Evolutionary conservation across 2,113 vertebrate species (phyloP), one percentile per base, ranked within the genome.

Genomic region (Orthonyx spaldingii): DNA sequence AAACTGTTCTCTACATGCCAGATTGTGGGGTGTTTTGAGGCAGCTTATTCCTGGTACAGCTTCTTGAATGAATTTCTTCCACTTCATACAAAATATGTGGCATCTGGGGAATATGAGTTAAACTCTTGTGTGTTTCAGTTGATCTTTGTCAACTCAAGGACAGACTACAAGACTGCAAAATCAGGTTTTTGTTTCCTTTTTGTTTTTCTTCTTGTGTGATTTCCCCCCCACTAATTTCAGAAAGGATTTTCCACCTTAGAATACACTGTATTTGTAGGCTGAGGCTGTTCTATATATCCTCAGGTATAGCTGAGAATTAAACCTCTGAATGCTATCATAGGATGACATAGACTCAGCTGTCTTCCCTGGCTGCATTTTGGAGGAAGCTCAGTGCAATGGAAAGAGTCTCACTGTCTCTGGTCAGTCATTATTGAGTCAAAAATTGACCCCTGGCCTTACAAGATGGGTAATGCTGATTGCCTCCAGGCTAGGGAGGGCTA

Each of bases 171-270:
- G 53, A 11, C 2, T 57, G 15, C 23, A 89, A 75, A 78, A 74
- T 65, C 37, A 42, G 4, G 10, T 50, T 74, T 70, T 21, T 66
- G 9, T 49, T 95, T 87, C 27, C 7, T 88, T 83, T 87, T 35
- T 3, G 2, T 55, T 86, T 60, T 80, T 57, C 13, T 64, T 37
- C 8, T 16, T 24, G 16, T 8, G 52, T 55, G 8, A 12, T 18
- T 4, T 6, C 13, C 6, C 2, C 2, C 1, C 2, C 5, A 3
- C 5, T 12, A 6, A 4, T 21, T 86, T 78, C 30, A 77, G 37
- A 33, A 65, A 20, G 13, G 14, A 12, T 20, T 56, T 84, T 81
- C 42, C 63, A 17, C 15, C 30, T 60, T 64, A 75, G 87, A 74
- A 82, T 64, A 46, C 20, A 7, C 14, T 33, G 7, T 32, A 49